Evolutionary conservation across 2,797 vertebrate species (phyloP).

Genomic region (Rhadinocentrus ornatus): DNA sequence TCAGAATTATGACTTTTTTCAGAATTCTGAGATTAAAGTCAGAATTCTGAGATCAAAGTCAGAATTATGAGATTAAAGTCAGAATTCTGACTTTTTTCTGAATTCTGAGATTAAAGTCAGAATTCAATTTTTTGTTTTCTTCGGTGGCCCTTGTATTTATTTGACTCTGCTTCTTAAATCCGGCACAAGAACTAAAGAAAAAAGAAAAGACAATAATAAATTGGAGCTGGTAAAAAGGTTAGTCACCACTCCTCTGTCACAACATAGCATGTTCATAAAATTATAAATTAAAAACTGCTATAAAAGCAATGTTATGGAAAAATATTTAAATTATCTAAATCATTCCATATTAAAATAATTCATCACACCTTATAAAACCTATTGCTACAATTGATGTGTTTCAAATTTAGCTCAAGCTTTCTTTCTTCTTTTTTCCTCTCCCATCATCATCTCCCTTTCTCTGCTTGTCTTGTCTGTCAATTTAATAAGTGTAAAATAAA

Average conservation of each 20-base stretch:
- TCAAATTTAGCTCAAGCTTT: conserved; percentile 41
- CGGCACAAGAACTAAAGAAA: neutral
- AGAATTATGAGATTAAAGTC: too few species aligned
- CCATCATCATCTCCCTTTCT: neutral
- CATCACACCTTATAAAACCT: conserved; percentile 8
- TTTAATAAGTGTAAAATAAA: conserved; percentile 58
- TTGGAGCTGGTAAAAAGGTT: neutral
- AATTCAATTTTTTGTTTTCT: too few species aligned
- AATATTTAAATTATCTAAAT: neutral
- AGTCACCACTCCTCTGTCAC: neutral
- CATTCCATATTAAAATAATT: neutral
- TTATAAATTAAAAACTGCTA: neutral
- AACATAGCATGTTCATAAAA: neutral
- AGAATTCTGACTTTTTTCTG: too few species aligned
- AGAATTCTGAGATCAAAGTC: too few species aligned
- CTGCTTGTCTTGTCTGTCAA: conserved; percentile 50
- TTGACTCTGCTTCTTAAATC: neutral
- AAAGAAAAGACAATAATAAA: neutral
- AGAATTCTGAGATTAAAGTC: too few species aligned
- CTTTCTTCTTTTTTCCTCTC: conserved; percentile 20
- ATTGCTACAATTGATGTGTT: conserved; percentile 25
- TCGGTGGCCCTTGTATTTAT: too few species aligned
- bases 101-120: too few species aligned
- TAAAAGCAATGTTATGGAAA: neutral
- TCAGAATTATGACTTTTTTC: too few species aligned